Conservation (phyloP, 2,797 vertebrate species). For the Botia almorhae region DNA sequence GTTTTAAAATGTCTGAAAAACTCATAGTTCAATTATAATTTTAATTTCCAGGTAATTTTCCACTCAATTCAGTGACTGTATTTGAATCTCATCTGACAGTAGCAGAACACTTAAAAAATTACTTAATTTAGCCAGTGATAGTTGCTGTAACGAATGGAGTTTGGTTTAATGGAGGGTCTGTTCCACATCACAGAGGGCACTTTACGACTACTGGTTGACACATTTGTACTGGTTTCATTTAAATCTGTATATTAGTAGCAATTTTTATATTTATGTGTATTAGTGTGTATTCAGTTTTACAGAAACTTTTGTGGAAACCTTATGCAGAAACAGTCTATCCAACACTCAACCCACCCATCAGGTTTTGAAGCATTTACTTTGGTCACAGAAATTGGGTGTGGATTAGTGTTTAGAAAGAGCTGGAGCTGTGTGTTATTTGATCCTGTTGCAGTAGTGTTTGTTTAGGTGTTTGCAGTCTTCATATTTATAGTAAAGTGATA, state of each 20-base stretch:
- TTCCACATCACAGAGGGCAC: too few species aligned
- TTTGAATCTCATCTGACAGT: neutral
- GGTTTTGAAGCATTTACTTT: constrained; percentile 55
- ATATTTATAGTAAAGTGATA: constrained; percentile 23
- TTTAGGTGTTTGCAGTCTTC: constrained; percentile 15
- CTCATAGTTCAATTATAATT: too few species aligned
- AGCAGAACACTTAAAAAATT: neutral
- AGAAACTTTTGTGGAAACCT: too few species aligned
- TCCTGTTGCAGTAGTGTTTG: constrained; percentile 3
- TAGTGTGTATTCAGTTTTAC: too few species aligned
- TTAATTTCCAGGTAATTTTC: neutral
- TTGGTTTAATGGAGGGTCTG: too few species aligned
- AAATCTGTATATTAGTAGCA: too few species aligned
- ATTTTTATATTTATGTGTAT: too few species aligned
- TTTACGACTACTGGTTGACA: too few species aligned
- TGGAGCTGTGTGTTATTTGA: constrained; percentile 4
- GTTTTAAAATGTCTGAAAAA: too few species aligned
- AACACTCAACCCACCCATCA: constrained; percentile 41
- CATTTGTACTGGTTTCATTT: too few species aligned
- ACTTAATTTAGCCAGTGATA: too few species aligned
- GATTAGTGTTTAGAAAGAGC: constrained; percentile 21
- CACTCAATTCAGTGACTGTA: neutral
- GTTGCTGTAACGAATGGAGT: too few species aligned
- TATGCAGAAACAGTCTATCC: neutral
- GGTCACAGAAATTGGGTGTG: constrained; percentile 8